Conservation (phyloP, 2,888 invertebrate species). For the Himalopsyche tibetana region DNA sequence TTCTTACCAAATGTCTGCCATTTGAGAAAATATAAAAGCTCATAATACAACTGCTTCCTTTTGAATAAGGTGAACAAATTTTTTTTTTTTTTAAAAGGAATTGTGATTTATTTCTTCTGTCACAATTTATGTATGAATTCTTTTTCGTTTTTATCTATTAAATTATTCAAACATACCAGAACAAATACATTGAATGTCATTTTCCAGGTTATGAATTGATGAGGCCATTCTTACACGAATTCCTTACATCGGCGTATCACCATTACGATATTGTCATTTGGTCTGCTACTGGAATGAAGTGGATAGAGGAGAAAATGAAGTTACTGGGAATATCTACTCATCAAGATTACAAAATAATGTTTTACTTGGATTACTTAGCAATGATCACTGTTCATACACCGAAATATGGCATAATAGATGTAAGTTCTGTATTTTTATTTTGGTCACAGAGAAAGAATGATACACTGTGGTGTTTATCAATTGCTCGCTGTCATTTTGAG, state of each 20-base stretch:
- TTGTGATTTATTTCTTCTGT: not conserved
- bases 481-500: too few relatives aligned
- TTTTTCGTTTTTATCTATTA: not conserved
- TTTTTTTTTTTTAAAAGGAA: too few relatives aligned
- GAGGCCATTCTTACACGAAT: slow-evolving; percentile 97
- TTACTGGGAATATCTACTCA: slow-evolving; percentile 90
- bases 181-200: not conserved
- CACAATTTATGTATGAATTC: not conserved
- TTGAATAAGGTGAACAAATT: too few relatives aligned
- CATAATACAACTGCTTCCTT: too few relatives aligned
- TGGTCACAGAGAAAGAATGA: not conserved
- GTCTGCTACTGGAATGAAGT: slow-evolving; percentile 99
- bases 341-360: slow-evolving; percentile 92
- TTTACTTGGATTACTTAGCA: slow-evolving; percentile 92
- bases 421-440: slow-evolving; percentile 71
- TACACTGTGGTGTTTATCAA: too few relatives aligned
- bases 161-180: not conserved
- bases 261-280: slow-evolving; percentile 98
- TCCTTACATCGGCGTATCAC: slow-evolving; percentile 89
- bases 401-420: slow-evolving; percentile 94
- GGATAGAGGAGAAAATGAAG: slow-evolving; percentile 98
- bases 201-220: slow-evolving; percentile 86
- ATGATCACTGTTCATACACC: slow-evolving; percentile 96
- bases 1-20: too few relatives aligned
- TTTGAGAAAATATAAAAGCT: too few relatives aligned